Conservation (phyloP, 2,888 invertebrate species). For the Phaedon cochleariae region DNA sequence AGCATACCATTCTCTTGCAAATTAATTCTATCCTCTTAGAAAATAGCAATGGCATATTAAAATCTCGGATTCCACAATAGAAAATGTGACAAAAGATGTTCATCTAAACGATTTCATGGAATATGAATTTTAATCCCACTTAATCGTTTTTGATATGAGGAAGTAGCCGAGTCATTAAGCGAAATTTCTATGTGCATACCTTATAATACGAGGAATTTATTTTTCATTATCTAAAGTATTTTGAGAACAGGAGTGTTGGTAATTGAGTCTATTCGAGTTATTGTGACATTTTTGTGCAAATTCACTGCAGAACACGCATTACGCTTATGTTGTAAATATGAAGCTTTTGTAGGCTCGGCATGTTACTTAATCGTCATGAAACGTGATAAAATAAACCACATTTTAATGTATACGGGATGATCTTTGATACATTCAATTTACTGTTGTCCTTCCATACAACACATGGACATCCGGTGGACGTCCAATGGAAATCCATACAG, state of each 20-base stretch:
- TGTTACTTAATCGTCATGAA: too few relatives aligned
- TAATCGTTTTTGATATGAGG: conserved; percentile 18
- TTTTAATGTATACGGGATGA: too few relatives aligned
- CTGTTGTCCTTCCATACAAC: too few relatives aligned
- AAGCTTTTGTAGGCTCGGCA: too few relatives aligned
- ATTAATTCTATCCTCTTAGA: neutral
- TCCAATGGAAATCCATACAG: too few relatives aligned
- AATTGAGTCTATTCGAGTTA: conserved; percentile 14
- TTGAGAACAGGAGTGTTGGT: conserved; percentile 15
- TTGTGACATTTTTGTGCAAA: conserved; percentile 24
- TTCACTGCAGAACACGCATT: neutral
- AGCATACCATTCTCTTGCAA: neutral
- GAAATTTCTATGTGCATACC: conserved; percentile 16
- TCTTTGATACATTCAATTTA: too few relatives aligned
- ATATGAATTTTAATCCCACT: conserved; percentile 9
- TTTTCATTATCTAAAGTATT: conserved; percentile 9
- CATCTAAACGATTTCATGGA: conserved; percentile 12
- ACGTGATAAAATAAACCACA: too few relatives aligned
- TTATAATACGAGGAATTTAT: conserved; percentile 19
- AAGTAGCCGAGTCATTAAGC: conserved; percentile 13
- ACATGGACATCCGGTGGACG: too few relatives aligned
- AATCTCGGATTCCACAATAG: neutral
- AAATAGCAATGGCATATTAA: neutral
- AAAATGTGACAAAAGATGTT: conserved; percentile 4
- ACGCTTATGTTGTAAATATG: too few relatives aligned